phyloP scores from a whole-genome alignment of 2,113 vertebrate species.

The Sclerurus mexicanus region DNA sequence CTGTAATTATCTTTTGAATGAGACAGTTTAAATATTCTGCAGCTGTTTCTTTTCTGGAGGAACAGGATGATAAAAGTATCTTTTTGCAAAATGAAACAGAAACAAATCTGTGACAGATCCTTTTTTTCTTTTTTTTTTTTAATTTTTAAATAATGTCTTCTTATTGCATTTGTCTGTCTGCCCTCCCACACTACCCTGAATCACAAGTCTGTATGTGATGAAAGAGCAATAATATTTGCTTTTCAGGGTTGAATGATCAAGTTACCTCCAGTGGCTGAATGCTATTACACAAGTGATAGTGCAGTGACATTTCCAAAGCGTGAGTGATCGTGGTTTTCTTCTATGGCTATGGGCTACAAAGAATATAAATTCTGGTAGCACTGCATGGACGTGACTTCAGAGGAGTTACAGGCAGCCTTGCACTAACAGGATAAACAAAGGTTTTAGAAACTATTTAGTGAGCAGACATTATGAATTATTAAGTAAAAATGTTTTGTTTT shows the following conservation, averaged over 20 bases:
- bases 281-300: constrained; percentile 36
- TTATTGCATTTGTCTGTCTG: constrained; percentile 9
- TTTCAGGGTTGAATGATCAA: constrained; percentile 54
- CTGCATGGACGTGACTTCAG: background rate
- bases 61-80: constrained; percentile 7
- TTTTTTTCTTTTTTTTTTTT: background rate
- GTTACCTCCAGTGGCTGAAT: constrained; percentile 37
- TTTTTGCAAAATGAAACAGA: constrained; percentile 1
- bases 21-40: constrained; percentile 43
- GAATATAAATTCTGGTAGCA: background rate
- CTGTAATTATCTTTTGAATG: constrained; percentile 48
- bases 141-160: background rate
- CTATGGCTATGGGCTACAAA: background rate
- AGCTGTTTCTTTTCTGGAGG: constrained; percentile 41
- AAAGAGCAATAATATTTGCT: constrained; percentile 60
- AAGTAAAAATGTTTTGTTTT: background rate
- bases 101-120: background rate
- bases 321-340: constrained; percentile 17
- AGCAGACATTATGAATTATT: constrained; percentile 15
- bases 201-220: constrained; percentile 11
- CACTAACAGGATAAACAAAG: background rate
- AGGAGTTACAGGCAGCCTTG: background rate
- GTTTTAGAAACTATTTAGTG: background rate
- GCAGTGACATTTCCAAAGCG: constrained; percentile 41
- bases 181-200: background rate